A percentile compares a stretch with the other conserved stretches of the same genome.
phyloP scores from a whole-genome alignment of 2,113 vertebrate genomes.

The Pelvicachromis taeniatus region DNA sequence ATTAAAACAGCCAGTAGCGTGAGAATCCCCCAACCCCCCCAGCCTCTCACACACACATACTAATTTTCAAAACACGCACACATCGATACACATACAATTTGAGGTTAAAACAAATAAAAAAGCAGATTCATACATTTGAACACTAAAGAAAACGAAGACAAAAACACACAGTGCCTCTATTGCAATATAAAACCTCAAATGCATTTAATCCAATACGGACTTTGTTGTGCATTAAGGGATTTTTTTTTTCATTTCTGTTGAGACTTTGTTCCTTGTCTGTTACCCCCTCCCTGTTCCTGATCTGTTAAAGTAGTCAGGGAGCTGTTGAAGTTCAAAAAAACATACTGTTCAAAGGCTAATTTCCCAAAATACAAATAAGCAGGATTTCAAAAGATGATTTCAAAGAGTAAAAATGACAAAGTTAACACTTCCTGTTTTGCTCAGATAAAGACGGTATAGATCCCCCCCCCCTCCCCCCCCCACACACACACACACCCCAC shows the following conservation, averaged over 20 bases:
- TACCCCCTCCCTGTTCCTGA: conserved; percentile 6
- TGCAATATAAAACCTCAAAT: conserved; percentile 27
- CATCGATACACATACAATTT: neutral
- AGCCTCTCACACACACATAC: neutral
- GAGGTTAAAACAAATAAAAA: neutral
- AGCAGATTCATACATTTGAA: neutral
- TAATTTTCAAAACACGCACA: neutral
- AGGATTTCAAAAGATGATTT: conserved; percentile 38
- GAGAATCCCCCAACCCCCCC: neutral
- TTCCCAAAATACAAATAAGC: conserved; percentile 56
- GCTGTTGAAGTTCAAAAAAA: conserved; percentile 48
- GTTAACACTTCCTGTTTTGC: conserved; percentile 36
- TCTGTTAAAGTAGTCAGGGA: conserved; percentile 31
- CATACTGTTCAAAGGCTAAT: conserved; percentile 50
- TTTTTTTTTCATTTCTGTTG: neutral
- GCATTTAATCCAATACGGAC: conserved; percentile 47
- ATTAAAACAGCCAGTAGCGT: conserved; percentile 25
- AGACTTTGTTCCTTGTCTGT: conserved; percentile 28
- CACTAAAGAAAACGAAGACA: neutral
- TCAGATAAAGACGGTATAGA: conserved; percentile 24
- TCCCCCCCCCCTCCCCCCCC: no score
- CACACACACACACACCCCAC: no score
- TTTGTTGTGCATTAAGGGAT: conserved; percentile 41
- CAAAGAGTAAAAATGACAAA: conserved; percentile 16
- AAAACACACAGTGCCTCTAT: neutral